Evolutionary conservation across 2,888 invertebrate species (phyloP), one percentile per base, ranked within the genome.

Genomic region (Pyrocoelia pectoralis): DNA sequence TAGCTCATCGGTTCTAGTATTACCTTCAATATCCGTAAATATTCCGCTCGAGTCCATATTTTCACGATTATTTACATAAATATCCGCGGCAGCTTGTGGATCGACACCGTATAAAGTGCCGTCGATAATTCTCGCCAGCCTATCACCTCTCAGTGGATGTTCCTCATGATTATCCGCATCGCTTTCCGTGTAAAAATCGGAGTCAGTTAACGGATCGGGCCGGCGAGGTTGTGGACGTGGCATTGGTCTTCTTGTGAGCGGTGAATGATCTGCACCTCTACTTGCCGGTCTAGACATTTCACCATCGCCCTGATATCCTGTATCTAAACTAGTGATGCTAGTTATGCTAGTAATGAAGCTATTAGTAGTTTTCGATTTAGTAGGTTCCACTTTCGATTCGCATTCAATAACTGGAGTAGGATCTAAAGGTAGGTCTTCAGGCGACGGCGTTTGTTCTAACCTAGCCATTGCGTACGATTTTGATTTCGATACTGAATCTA

Each of bases 301-400:
- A 3, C 94, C 94, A 81, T 94, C 94, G 8, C 95, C 95, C 82
- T 95, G 95, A 82, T 95, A 96, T 41, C 97, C 96, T n/a, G 91
- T 92, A 80, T 97, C 96, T 70, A 95, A 85, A 80, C 95, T 96
- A 19, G 93, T 93, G 65, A 94, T 93, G 77, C 94, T 94, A n/a
- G 94, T 94, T 13, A 94, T 91, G 75, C 94, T 93, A 1, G 93
- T 93, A 14, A 94, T 90, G 75, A 93, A 93, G 78, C 92, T 92
- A 71, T 86, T 90, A 4, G 88, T 88, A 9, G 89, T 87, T 81
- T 89, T 74, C 1, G 88, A 87, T 77, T 88, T 88, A 24, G 70
- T 70, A 29, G 67, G 63, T 64, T 73, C 69, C 5, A 68, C 68
- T 65, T 70, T 70, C 1, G 68, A 57, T 63, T 72, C 85, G 57